Conservation (phyloP, 2,888 invertebrate species). For the Cheilosia scutellata region DNA sequence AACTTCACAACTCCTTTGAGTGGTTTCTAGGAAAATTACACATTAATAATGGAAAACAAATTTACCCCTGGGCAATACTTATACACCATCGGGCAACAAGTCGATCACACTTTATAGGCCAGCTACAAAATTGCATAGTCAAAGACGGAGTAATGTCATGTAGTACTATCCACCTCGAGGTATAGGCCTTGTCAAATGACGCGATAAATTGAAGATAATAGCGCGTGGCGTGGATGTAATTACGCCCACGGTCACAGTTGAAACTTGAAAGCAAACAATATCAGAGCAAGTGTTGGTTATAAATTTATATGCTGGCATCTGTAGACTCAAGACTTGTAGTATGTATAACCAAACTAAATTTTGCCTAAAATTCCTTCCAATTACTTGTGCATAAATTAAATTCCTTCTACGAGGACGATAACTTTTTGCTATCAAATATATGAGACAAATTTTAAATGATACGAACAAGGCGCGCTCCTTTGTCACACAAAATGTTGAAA, state of each 20-base stretch:
- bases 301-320: background rate
- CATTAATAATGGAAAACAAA: no score
- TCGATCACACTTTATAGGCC: background rate
- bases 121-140: background rate
- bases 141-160: background rate
- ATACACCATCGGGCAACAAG: background rate
- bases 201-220: slow-evolving; percentile 2
- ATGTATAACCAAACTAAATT: background rate
- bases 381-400: slow-evolving; percentile 44
- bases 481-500: slow-evolving; percentile 26
- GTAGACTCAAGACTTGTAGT: background rate
- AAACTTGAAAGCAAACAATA: slow-evolving; percentile 11
- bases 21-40: no score
- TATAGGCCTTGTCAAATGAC: background rate
- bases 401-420: slow-evolving; percentile 6
- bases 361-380: background rate
- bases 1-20: no score
- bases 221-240: slow-evolving; percentile 3
- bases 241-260: background rate
- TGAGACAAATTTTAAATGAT: slow-evolving; percentile 18
- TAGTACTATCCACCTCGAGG: background rate
- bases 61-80: no score
- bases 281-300: background rate
- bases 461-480: slow-evolving; percentile 23
- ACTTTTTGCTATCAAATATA: slow-evolving; percentile 23